phyloP scores from a whole-genome alignment of 1,140 invertebrate species.

The Oryctes rhinoceros region DNA sequence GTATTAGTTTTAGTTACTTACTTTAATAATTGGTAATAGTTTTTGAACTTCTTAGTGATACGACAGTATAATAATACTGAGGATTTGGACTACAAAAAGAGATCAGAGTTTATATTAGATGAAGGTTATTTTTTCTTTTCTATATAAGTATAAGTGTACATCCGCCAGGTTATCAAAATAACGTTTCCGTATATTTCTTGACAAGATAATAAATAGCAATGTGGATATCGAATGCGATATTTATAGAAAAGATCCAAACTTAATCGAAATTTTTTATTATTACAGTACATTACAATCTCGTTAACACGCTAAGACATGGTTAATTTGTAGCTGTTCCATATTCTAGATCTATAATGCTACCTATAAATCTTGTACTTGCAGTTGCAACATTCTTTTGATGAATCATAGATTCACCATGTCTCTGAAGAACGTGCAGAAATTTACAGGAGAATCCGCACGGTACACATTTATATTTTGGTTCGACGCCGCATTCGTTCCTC shows the following conservation, averaged over 20 bases:
- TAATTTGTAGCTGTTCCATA: neutral
- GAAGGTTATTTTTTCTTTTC: too few species aligned
- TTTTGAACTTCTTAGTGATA: too few species aligned
- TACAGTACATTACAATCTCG: neutral
- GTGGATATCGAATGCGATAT: too few species aligned
- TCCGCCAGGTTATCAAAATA: too few species aligned
- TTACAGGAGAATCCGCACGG: conserved; percentile 2
- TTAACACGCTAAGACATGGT: neutral
- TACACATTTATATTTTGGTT: conserved; percentile 27
- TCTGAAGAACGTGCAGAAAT: conserved; percentile 21
- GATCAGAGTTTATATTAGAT: too few species aligned
- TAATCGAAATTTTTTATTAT: neutral
- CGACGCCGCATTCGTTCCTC: conserved; percentile 30
- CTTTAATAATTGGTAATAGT: too few species aligned
- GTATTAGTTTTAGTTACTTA: too few species aligned
- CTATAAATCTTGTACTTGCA: neutral
- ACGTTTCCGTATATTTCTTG: too few species aligned
- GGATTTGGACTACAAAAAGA: too few species aligned
- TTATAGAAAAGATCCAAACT: neutral
- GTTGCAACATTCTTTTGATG: neutral
- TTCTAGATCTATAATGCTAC: neutral
- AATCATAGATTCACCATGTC: conserved; percentile 6
- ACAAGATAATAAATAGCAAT: too few species aligned
- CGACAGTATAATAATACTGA: too few species aligned
- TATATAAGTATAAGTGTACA: too few species aligned